A percentile compares a stretch with the other conserved stretches of the same genome.
These are phyloP conservation scores for Notolepis coatsorum DNA, from an alignment of 2,797 vertebrate species.

Conservation along the genomic window DNA sequence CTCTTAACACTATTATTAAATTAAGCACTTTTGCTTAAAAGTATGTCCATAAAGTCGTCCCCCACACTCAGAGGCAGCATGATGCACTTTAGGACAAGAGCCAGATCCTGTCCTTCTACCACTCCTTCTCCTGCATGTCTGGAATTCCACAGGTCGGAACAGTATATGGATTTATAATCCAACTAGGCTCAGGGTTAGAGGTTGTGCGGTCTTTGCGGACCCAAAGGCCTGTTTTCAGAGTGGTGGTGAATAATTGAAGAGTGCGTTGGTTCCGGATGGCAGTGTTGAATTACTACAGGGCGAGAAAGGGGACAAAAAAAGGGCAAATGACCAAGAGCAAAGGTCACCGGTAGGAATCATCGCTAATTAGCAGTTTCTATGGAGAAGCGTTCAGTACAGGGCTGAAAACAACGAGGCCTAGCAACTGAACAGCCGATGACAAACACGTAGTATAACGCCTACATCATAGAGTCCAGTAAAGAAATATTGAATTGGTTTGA, in stretches of 20 bases:
- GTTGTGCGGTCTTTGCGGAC: constrained; percentile 59
- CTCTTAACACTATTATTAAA: not conserved
- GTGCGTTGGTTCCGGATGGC: constrained; percentile 41
- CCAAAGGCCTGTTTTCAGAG: constrained; percentile 66
- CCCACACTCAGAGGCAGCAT: constrained; percentile 11
- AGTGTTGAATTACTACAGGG: constrained; percentile 67
- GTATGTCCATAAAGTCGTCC: too few species aligned
- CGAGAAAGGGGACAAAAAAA: constrained; percentile 55
- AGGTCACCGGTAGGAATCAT: constrained; percentile 71
- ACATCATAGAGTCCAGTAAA: constrained; percentile 9
- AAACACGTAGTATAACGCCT: constrained; percentile 26
- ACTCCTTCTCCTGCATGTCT: constrained; percentile 24
- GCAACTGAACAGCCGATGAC: constrained; percentile 42
- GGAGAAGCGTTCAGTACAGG: constrained; percentile 39
- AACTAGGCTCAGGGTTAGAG: constrained; percentile 61
- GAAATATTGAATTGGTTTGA: constrained; percentile 44
- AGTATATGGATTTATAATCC: constrained; percentile 64
- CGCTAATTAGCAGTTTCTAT: constrained; percentile 74
- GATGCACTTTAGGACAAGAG: not conserved
- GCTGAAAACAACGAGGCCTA: constrained; percentile 42
- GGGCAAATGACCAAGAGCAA: constrained; percentile 73
- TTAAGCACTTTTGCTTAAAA: constrained; percentile 3
- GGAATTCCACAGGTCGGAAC: constrained; percentile 58
- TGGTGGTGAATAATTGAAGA: constrained; percentile 76
- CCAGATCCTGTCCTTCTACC: constrained; percentile 7